Percentiles rank a stretch among this genome's conserved stretches.
Evolutionary conservation across 2,113 vertebrate genomes (phyloP).

Genomic region (Ammospiza nelsoni): DNA sequence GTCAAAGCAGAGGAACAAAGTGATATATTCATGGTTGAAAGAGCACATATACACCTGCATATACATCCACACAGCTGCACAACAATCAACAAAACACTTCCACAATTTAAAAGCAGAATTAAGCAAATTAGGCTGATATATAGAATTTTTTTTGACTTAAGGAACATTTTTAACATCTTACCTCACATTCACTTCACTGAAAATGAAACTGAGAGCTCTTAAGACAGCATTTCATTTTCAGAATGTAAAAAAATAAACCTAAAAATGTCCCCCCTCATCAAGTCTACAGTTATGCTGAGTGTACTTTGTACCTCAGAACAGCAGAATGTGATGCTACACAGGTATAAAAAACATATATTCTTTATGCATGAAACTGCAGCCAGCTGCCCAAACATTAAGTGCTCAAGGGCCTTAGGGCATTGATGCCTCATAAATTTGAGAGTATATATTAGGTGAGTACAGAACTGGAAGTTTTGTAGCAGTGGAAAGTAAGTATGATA

Average conservation of each 20-base stretch:
- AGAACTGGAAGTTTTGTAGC: slow-evolving; percentile 5
- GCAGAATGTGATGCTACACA: neutral
- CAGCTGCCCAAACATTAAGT: slow-evolving; percentile 49
- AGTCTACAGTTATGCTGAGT: neutral
- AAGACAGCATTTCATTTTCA: neutral
- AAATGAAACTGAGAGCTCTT: neutral
- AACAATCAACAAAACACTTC: neutral
- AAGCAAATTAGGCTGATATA: neutral
- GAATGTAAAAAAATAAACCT: neutral
- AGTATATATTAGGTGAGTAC: slow-evolving; percentile 51
- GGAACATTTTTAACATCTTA: neutral
- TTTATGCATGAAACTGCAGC: neutral
- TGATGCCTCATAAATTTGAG: slow-evolving; percentile 31
- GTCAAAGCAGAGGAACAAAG: slow-evolving; percentile 36
- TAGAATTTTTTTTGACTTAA: neutral
- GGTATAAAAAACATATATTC: neutral
- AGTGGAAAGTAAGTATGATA: slow-evolving; percentile 19
- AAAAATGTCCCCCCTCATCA: neutral
- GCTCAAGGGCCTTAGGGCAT: neutral
- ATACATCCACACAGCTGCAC: slow-evolving; percentile 34
- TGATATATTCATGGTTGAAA: neutral
- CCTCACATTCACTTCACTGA: neutral
- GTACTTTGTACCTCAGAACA: neutral
- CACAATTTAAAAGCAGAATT: neutral
- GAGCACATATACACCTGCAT: neutral